A percentile compares a stretch with the other conserved stretches of the same genome.
Conservation (phyloP, 2,888 invertebrate species). For the Drosophila merina region DNA sequence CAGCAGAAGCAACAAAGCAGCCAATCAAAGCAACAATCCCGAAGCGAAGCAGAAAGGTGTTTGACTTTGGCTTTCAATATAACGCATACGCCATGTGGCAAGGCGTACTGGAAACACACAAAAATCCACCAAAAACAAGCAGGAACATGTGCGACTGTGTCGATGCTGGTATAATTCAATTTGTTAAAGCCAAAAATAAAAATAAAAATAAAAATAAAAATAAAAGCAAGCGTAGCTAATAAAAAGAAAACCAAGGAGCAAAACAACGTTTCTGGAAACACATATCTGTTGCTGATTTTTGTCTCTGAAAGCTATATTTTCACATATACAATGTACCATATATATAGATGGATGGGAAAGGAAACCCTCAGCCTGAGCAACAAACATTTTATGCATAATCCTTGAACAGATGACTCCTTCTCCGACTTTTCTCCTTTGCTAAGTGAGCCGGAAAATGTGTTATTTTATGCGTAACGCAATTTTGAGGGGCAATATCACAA, state of each 20-base stretch:
- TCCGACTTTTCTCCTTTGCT: conserved; percentile 31
- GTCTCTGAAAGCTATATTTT: conserved; percentile 18
- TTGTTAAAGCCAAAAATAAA: conserved; percentile 59
- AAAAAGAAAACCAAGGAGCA: conserved; percentile 13
- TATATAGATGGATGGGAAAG: conserved; percentile 1
- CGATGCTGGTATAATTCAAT: conserved; percentile 65
- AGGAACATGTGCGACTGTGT: conserved; percentile 15
- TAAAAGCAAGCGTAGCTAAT: conserved; percentile 46
- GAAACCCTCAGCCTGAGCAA: conserved; percentile 4
- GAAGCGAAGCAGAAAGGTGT: conserved; percentile 23
- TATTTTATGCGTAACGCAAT: conserved; percentile 63
- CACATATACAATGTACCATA: neutral
- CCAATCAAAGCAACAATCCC: conserved; percentile 38
- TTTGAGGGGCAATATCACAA: conserved; percentile 48
- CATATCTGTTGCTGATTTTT: conserved; percentile 20
- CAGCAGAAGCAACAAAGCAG: conserved; percentile 18
- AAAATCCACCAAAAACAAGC: conserved; percentile 20
- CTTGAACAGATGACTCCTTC: conserved; percentile 40
- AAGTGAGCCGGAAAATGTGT: conserved; percentile 65
- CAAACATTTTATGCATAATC: conserved; percentile 63
- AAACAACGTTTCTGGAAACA: neutral
- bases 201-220: conserved; percentile 48
- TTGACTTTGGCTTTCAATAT: conserved; percentile 46
- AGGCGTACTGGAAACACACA: neutral
- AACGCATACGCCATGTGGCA: conserved; percentile 57